These are phyloP conservation scores for Gastracanthus pulcherrimus DNA, from an alignment of 2,888 invertebrate genomes.

Conservation along the genomic window DNA sequence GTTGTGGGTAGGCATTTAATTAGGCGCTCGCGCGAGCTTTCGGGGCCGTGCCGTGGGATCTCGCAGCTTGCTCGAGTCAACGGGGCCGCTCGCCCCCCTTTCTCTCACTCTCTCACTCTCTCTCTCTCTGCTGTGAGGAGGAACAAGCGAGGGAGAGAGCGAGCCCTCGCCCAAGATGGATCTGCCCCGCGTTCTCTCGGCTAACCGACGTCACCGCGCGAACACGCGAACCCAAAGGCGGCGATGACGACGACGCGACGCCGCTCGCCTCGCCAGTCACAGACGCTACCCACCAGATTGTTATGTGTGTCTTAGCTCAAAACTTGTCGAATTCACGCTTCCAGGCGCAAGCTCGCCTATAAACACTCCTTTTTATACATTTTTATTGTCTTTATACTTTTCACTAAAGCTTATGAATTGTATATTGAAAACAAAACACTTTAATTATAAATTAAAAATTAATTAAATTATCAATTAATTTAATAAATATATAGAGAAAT, in stretches of 20 bases:
- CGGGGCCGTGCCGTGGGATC: slow-evolving; percentile 63
- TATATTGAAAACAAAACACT: too few species aligned
- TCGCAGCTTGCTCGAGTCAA: slow-evolving; percentile 64
- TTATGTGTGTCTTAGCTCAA: neutral
- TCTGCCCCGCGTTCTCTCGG: slow-evolving; percentile 37
- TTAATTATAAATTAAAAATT: too few species aligned
- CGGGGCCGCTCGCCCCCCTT: slow-evolving; percentile 33
- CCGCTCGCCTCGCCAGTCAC: too few species aligned
- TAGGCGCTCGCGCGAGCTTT: slow-evolving; percentile 58
- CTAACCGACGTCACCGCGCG: slow-evolving; percentile 47
- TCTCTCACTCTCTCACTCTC: too few species aligned
- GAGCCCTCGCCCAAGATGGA: slow-evolving; percentile 39
- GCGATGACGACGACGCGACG: slow-evolving; percentile 10
- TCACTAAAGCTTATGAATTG: too few species aligned
- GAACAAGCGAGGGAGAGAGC: neutral
- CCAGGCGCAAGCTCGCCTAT: neutral
- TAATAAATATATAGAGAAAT: too few species aligned
- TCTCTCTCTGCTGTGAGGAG: neutral
- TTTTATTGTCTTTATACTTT: too few species aligned
- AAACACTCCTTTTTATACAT: neutral
- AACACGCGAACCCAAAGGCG: slow-evolving; percentile 8
- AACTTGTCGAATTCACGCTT: neutral
- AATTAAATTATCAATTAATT: too few species aligned
- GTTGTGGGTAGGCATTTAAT: slow-evolving; percentile 65
- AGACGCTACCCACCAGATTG: slow-evolving; percentile 55